phyloP scores from a whole-genome alignment of 53 echinoderm and acorn worm species.

The Stichopus horrens region DNA sequence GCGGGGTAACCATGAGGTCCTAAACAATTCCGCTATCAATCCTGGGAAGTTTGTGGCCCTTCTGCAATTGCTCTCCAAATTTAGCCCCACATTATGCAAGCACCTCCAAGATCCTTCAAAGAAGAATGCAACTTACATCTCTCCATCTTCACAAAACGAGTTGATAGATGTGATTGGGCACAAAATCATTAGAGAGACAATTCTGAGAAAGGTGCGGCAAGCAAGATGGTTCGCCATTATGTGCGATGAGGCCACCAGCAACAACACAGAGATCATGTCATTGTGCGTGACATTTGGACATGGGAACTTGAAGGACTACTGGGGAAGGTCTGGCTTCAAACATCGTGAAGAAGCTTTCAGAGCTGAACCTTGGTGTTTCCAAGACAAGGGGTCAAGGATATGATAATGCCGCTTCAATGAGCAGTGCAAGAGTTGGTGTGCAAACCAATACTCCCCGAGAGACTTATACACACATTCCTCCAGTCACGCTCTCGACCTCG shows the following conservation, averaged over 20 bases:
- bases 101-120: slow-evolving; percentile 1
- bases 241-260: slow-evolving; percentile 47
- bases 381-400: slow-evolving; percentile 22
- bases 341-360: slow-evolving; percentile 10
- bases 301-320: slow-evolving; percentile 42
- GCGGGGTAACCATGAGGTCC: slow-evolving; percentile 13
- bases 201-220: not conserved
- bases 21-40: slow-evolving; percentile 1
- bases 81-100: not conserved
- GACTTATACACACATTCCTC: slow-evolving; percentile 24
- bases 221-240: slow-evolving; percentile 24
- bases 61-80: not conserved
- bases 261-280: slow-evolving; percentile 38
- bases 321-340: slow-evolving; percentile 44
- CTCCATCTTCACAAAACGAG: slow-evolving; percentile 20
- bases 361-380: not conserved
- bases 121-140: slow-evolving; percentile 24
- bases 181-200: slow-evolving; percentile 7
- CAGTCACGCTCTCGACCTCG: not conserved
- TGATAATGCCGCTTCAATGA: slow-evolving; percentile 18
- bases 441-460: slow-evolving; percentile 3
- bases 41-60: slow-evolving; percentile 30
- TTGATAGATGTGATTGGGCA: slow-evolving; percentile 37
- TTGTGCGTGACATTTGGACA: slow-evolving; percentile 44
- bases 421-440: slow-evolving; percentile 1